Evolutionary conservation across 1,140 invertebrate genomes (phyloP).

Genomic region (Solenopsis fugax): DNA sequence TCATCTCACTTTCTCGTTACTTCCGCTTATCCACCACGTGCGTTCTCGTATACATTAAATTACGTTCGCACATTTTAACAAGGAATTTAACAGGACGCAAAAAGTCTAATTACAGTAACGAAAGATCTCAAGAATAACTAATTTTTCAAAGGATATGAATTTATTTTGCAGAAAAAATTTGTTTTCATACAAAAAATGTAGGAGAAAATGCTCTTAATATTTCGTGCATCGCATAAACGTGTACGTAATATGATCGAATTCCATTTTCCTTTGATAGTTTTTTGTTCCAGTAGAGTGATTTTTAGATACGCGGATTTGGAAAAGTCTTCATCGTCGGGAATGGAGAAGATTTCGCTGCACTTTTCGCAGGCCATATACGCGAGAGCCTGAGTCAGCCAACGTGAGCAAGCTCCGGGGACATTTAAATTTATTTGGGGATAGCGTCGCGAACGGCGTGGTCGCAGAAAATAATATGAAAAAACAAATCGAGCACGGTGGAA

Average conservation of each 20-base stretch:
- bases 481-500: background rate
- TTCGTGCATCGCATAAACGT: background rate
- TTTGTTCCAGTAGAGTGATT: conserved; percentile 9
- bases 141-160: background rate
- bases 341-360: background rate
- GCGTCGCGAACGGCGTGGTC: background rate
- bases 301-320: conserved; percentile 29
- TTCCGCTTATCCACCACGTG: conserved; percentile 45
- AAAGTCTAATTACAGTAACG: background rate
- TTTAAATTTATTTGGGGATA: conserved; percentile 54
- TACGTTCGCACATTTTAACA: conserved; percentile 30
- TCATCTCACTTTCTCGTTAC: conserved; percentile 56
- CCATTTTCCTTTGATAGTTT: background rate
- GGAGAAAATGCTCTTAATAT: background rate
- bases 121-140: background rate
- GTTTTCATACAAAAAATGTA: background rate
- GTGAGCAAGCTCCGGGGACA: conserved; percentile 30
- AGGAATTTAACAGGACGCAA: background rate
- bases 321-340: conserved; percentile 9
- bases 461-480: conserved; percentile 12
- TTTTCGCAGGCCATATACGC: conserved; percentile 22
- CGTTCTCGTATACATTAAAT: conserved; percentile 55
- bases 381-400: conserved; percentile 35
- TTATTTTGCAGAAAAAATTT: background rate
- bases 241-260: background rate